Conservation (phyloP, 2,888 invertebrate species). For the Petrolisthes cinctipes region DNA sequence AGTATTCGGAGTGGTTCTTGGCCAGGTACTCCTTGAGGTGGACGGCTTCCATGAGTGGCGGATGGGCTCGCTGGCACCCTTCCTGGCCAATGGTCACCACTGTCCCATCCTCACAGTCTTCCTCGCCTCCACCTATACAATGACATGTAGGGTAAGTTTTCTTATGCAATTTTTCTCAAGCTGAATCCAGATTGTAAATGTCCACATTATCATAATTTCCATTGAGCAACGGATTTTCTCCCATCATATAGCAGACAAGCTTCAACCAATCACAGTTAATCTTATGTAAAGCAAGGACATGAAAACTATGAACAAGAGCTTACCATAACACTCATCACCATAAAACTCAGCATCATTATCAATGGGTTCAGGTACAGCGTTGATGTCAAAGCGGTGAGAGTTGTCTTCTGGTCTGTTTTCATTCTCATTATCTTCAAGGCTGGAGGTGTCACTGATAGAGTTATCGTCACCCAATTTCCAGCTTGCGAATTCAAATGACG, state of each 20-base stretch:
- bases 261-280: not conserved
- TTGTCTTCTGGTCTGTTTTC: slow-evolving; percentile 69
- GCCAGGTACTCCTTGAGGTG: slow-evolving; percentile 75
- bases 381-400: slow-evolving; percentile 73
- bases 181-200: no score
- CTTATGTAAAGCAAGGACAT: not conserved
- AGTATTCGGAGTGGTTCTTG: slow-evolving; percentile 77
- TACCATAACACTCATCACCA: slow-evolving; percentile 55
- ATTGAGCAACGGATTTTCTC: no score
- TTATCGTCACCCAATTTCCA: slow-evolving; percentile 71
- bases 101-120: slow-evolving; percentile 44
- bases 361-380: slow-evolving; percentile 72
- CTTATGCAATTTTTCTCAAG: no score
- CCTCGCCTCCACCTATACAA: not conserved
- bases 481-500: slow-evolving; percentile 75
- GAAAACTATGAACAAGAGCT: no score
- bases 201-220: no score
- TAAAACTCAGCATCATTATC: slow-evolving; percentile 65
- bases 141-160: not conserved
- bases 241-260: not conserved
- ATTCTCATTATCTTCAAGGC: slow-evolving; percentile 72
- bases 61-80: slow-evolving; percentile 47
- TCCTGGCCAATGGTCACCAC: slow-evolving; percentile 59
- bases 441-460: slow-evolving; percentile 35
- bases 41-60: slow-evolving; percentile 70